A percentile compares a stretch with the other conserved stretches of the same genome.
Conservation (phyloP, 2,888 invertebrate species). For the Polydesmus complanatus region DNA sequence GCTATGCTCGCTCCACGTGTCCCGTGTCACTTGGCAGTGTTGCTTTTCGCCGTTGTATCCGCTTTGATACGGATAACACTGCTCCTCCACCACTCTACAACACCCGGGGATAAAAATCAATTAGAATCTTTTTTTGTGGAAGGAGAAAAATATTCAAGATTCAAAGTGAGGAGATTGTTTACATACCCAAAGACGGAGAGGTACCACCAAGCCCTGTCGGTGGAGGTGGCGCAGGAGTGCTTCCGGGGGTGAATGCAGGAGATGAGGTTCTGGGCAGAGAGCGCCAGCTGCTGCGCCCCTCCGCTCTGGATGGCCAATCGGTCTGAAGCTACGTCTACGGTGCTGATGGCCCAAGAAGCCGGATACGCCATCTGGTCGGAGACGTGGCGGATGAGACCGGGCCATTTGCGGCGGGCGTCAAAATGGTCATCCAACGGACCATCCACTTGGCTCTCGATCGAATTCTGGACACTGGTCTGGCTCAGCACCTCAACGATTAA, state of each 20-base stretch:
- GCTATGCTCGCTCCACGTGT: slow-evolving; percentile 16
- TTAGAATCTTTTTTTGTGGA: slow-evolving; percentile 1
- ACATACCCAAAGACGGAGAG: slow-evolving; percentile 50
- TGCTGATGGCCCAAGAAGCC: slow-evolving; percentile 84
- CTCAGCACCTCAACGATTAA: not conserved
- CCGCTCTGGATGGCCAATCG: slow-evolving; percentile 70
- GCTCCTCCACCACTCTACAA: slow-evolving; percentile 64
- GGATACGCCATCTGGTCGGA: slow-evolving; percentile 56
- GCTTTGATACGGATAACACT: slow-evolving; percentile 61
- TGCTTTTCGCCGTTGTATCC: slow-evolving; percentile 44
- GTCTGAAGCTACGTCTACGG: slow-evolving; percentile 39
- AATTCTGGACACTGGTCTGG: slow-evolving; percentile 2
- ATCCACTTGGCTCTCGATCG: not conserved
- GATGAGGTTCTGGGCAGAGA: slow-evolving; percentile 73
- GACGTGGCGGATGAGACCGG: slow-evolving; percentile 50
- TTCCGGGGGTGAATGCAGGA: slow-evolving; percentile 68
- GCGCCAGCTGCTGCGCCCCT: slow-evolving; percentile 52
- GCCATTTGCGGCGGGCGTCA: slow-evolving; percentile 64
- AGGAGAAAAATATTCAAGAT: slow-evolving; percentile 4
- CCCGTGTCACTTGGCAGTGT: slow-evolving; percentile 48
- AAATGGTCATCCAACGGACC: slow-evolving; percentile 38
- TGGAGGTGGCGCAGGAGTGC: slow-evolving; percentile 66
- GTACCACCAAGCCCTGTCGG: slow-evolving; percentile 86
- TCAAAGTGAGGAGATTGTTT: not conserved
- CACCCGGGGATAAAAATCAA: not conserved